These are phyloP conservation scores for Drosophila bipectinata DNA, from an alignment of 1,140 invertebrate genomes.

Conservation along the genomic window DNA sequence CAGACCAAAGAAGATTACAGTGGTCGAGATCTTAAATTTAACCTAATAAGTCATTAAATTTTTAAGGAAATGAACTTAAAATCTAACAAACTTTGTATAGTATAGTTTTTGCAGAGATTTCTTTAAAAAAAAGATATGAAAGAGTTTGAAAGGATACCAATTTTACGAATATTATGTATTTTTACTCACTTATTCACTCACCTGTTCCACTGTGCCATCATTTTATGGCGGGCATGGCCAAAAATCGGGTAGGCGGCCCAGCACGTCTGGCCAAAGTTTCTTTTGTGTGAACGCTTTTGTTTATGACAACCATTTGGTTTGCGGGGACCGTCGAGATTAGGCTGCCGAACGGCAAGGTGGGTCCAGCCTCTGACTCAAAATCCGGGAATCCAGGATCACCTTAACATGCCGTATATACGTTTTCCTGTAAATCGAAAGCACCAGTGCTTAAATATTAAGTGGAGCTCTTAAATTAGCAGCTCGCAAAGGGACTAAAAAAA, in stretches of 20 bases:
- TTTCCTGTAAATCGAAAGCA: not conserved
- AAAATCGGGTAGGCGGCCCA: conserved; percentile 54
- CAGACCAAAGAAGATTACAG: conserved; percentile 45
- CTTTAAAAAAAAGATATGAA: too few relatives aligned
- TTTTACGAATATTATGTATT: not conserved
- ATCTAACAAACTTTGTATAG: too few relatives aligned
- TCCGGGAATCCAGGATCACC: not conserved
- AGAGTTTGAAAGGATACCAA: too few relatives aligned
- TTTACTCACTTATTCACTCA: not conserved
- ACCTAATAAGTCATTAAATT: too few relatives aligned
- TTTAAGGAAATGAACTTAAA: too few relatives aligned
- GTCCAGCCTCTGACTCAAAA: conserved; percentile 7
- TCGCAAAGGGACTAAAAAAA: conserved; percentile 47
- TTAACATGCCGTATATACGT: not conserved
- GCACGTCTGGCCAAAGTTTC: conserved; percentile 46
- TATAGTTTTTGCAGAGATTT: too few relatives aligned
- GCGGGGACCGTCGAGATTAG: conserved; percentile 65
- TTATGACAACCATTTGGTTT: conserved; percentile 70
- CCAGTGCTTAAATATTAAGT: conserved; percentile 53
- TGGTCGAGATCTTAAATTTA: conserved; percentile 13
- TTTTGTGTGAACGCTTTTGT: conserved; percentile 54
- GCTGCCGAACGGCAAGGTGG: conserved; percentile 52
- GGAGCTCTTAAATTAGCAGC: conserved; percentile 32
- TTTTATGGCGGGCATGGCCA: conserved; percentile 26
- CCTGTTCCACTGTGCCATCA: conserved; percentile 33